Percentiles rank a stretch among this genome's conserved stretches.
Evolutionary conservation across 2,113 vertebrate genomes (phyloP).

Genomic region (Sapajus apella): DNA sequence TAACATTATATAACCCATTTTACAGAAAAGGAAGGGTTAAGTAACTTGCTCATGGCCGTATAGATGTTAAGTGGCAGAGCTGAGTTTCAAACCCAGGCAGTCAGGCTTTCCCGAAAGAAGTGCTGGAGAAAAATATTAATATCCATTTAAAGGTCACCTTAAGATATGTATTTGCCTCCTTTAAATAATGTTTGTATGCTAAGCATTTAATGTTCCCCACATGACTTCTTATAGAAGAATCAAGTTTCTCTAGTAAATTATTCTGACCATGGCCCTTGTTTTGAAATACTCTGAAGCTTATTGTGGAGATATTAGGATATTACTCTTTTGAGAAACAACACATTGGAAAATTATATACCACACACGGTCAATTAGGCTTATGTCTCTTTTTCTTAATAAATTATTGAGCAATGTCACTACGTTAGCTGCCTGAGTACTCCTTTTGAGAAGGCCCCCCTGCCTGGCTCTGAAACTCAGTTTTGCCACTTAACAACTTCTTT

Average conservation of each 20-base stretch:
- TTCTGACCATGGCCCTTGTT: background rate
- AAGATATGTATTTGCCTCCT: background rate
- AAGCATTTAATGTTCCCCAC: background rate
- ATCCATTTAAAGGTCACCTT: constrained; percentile 43
- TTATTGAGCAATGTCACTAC: constrained; percentile 60
- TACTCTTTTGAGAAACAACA: constrained; percentile 71
- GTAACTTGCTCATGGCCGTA: accelerated
- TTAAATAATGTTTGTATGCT: background rate
- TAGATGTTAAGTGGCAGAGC: background rate
- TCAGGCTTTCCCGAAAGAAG: background rate
- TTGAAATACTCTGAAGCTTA: constrained; percentile 31
- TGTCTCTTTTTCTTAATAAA: constrained; percentile 67
- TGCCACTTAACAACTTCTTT: background rate
- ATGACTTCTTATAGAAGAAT: background rate
- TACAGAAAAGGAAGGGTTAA: background rate
- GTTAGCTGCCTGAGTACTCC: constrained; percentile 53
- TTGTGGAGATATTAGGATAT: constrained; percentile 44
- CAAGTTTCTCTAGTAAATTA: background rate
- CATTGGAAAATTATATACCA: constrained; percentile 68
- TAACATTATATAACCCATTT: too few relatives aligned
- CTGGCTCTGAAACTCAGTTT: background rate
- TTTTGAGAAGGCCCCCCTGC: background rate
- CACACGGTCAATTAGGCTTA: constrained; percentile 39
- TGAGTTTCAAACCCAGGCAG: background rate
- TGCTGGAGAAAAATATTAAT: constrained; percentile 50